phyloP scores from a whole-genome alignment of 2,797 vertebrate species.

The Coreius guichenoti region DNA sequence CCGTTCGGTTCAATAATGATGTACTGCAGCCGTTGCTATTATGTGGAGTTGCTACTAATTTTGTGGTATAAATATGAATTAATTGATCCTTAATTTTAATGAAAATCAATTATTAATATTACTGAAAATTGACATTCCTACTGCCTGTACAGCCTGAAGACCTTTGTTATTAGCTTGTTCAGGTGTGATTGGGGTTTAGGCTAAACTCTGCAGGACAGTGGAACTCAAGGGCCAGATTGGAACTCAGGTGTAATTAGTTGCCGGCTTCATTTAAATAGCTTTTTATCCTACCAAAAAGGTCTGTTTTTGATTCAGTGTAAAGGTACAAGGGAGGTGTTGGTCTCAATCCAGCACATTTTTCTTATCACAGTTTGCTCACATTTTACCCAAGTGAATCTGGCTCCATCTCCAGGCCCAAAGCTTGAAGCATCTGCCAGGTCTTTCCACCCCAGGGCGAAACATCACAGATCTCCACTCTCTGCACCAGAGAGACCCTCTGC shows the following conservation, averaged over 20 bases:
- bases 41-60: not conserved
- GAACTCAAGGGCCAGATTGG: too few relatives aligned
- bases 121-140: not conserved
- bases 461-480: not conserved
- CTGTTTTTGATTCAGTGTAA: not conserved
- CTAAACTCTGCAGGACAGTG: not conserved
- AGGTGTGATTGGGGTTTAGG: not conserved
- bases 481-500: not conserved
- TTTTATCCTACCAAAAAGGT: slow-evolving; percentile 3
- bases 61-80: not conserved
- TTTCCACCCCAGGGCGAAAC: not conserved
- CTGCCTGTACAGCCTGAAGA: not conserved
- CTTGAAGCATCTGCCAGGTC: slow-evolving; percentile 13
- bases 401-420: slow-evolving; percentile 3
- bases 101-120: not conserved
- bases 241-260: not conserved
- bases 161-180: not conserved
- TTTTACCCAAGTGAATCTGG: slow-evolving; percentile 15
- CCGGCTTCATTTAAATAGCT: not conserved
- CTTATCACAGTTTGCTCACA: slow-evolving; percentile 29
- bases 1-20: not conserved
- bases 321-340: not conserved
- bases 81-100: not conserved
- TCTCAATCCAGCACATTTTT: not conserved
- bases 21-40: not conserved